phyloP scores from a whole-genome alignment of 2,888 invertebrate species.

The Eupithecia pulchellata region DNA sequence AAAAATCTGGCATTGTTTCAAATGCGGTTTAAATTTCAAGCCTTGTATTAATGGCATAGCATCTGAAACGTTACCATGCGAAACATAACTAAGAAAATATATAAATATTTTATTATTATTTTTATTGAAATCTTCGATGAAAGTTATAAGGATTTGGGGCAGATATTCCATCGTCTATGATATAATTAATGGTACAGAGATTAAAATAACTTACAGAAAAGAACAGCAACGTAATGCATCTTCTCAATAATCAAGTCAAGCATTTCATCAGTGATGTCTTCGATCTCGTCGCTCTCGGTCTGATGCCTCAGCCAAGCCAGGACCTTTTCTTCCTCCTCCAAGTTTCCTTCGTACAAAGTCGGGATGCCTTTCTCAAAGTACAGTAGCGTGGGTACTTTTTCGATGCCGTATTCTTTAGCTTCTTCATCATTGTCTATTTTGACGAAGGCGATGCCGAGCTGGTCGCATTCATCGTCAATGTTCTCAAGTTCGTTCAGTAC shows the following conservation, averaged over 20 bases:
- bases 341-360: conserved; percentile 91
- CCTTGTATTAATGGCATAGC: conserved; percentile 14
- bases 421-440: conserved; percentile 96
- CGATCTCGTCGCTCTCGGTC: conserved; percentile 94
- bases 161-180: neutral
- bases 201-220: conserved; percentile 90
- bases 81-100: neutral
- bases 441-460: conserved; percentile 94
- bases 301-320: conserved; percentile 94
- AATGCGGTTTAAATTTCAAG: conserved; percentile 26
- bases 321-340: conserved; percentile 95
- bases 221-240: conserved; percentile 94
- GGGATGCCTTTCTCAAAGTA: conserved; percentile 93
- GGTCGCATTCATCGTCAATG: conserved; percentile 96
- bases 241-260: conserved; percentile 94
- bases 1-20: conserved; percentile 66
- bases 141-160: neutral
- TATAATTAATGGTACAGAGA: neutral
- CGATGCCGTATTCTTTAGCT: conserved; percentile 95
- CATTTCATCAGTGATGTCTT: conserved; percentile 98
- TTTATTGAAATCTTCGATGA: too few species aligned
- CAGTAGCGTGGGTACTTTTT: conserved; percentile 93
- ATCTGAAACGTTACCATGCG: neutral
- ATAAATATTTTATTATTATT: too few species aligned
- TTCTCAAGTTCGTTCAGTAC: conserved; percentile 95